A percentile compares a stretch with the other conserved stretches of the same genome.
Conservation (phyloP, 2,888 invertebrate species). For the Timema podura region DNA sequence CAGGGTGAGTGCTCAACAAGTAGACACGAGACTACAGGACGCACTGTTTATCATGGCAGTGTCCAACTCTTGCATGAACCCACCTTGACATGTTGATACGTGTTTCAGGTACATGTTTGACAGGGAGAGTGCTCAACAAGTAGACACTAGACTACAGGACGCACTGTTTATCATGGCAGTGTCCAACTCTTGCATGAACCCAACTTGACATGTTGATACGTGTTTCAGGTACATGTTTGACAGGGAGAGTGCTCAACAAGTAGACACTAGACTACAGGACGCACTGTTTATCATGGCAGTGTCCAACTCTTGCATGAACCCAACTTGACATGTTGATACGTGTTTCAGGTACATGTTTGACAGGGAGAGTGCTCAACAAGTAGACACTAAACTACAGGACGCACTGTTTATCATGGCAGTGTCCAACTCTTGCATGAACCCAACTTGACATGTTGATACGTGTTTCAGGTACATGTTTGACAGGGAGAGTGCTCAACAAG, state of each 20-base stretch:
- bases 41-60: conserved; percentile 74
- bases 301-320: conserved; percentile 76
- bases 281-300: conserved; percentile 74
- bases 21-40: conserved; percentile 63
- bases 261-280: conserved; percentile 63
- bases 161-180: no score
- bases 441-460: no score
- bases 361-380: no score
- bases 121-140: no score
- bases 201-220: no score
- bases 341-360: no score
- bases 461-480: conserved; percentile 64
- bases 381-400: no score
- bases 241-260: conserved; percentile 58
- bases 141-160: no score
- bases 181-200: no score
- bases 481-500: conserved; percentile 58
- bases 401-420: no score
- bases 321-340: conserved; percentile 42
- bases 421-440: no score
- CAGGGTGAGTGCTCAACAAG: conserved; percentile 58
- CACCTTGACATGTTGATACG: conserved; percentile 42
- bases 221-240: conserved; percentile 64
- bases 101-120: no score
- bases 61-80: conserved; percentile 76